These are phyloP conservation scores for Podocnemis expansa DNA, from an alignment of 2,113 vertebrate genomes.

Conservation along the genomic window DNA sequence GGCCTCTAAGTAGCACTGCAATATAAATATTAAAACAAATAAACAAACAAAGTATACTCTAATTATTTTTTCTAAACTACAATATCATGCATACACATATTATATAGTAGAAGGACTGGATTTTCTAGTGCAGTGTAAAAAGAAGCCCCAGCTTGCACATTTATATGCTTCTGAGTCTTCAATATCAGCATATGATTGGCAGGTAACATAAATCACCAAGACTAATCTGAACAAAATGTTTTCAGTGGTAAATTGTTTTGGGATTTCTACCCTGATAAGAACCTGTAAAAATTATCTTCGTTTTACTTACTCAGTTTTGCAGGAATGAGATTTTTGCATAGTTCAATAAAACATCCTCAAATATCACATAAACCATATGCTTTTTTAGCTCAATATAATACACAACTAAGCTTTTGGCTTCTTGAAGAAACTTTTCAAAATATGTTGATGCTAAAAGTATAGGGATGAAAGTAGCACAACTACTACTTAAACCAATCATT, in stretches of 20 bases:
- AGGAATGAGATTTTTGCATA: neutral
- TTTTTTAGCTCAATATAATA: neutral
- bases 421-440: slow-evolving; percentile 15
- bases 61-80: neutral
- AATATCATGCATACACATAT: neutral
- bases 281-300: neutral
- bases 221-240: slow-evolving; percentile 8
- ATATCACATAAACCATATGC: neutral
- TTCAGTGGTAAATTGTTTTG: slow-evolving; percentile 17
- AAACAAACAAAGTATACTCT: fast-evolving
- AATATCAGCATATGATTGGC: neutral
- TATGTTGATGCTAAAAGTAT: neutral
- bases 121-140: neutral
- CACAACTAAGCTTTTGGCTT: neutral
- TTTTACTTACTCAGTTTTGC: neutral
- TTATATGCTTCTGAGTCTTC: neutral
- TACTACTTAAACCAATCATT: neutral
- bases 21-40: neutral
- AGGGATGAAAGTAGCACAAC: slow-evolving; percentile 7
- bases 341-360: neutral
- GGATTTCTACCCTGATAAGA: slow-evolving; percentile 10
- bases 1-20: neutral
- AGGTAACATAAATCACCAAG: neutral
- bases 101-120: fast-evolving
- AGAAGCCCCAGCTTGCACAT: neutral